These are phyloP conservation scores for Diogma glabrata DNA, from an alignment of 2,888 invertebrate species.

Conservation along the genomic window DNA sequence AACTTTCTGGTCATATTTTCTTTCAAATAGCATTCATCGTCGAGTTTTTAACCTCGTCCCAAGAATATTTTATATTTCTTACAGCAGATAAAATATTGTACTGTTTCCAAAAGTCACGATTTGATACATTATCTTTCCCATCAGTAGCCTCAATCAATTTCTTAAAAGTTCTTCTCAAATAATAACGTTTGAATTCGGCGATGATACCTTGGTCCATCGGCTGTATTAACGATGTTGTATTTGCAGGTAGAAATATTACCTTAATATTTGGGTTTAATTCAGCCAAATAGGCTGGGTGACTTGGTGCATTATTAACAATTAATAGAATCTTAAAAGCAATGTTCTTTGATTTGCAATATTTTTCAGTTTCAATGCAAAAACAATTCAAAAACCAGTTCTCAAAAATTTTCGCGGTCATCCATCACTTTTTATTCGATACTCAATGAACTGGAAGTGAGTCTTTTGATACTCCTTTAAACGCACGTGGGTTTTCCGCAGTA, in stretches of 20 bases:
- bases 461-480: constrained; percentile 23
- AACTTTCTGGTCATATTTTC: constrained; percentile 7
- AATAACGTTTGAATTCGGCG: constrained; percentile 11
- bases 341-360: constrained; percentile 15
- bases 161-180: constrained; percentile 20
- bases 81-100: constrained; percentile 12
- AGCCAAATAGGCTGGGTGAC: neutral
- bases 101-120: constrained; percentile 2
- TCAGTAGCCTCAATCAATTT: constrained; percentile 13
- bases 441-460: constrained; percentile 24
- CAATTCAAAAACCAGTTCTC: constrained; percentile 20
- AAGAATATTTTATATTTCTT: constrained; percentile 17
- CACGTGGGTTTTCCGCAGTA: neutral
- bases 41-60: constrained; percentile 18
- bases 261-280: neutral
- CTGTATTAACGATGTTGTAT: constrained; percentile 1
- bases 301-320: neutral
- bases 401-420: constrained; percentile 21
- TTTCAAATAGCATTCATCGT: constrained; percentile 5
- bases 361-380: constrained; percentile 18
- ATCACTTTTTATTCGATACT: constrained; percentile 25
- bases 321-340: neutral
- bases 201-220: constrained; percentile 1
- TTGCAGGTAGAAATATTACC: constrained; percentile 1
- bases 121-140: neutral